Base-by-base conservation (phyloP, 2,797 vertebrate genomes). In the Leptoclinus maculatus region DNA sequence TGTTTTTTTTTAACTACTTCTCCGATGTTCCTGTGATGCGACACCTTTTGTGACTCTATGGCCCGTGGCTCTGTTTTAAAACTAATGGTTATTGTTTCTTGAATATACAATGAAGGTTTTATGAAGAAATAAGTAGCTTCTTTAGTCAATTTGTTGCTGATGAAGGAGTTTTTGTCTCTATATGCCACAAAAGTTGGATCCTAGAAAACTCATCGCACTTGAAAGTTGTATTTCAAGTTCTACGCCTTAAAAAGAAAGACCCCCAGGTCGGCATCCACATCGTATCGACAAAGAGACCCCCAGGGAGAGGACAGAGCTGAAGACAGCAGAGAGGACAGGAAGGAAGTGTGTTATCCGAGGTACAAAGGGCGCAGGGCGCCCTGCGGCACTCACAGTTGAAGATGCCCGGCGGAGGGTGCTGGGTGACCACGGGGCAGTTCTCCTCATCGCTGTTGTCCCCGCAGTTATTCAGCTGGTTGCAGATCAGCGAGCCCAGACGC, bases 391-490 rank as follows among this genome's bases (percentile, higher is more conserved):
- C 93, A 99, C 97, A 97, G 95, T 95, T 97, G 87, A 98, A 98
- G 95, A 98, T 96, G 91, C 96, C 96, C 1, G 97, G 96, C 72
- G 97, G 97, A 76, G 97, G 97, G 86, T 97, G 97, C 91, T 97
- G 97, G 32, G 97, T 98, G 94, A 98, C 97, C 93, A 97, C 94
- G 36, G 97, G 96, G 87, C 97, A 99, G 94, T 98, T 97, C 91
- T 98, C 97, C 94, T 99, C 97, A 92, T 98, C 97, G 79, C 97
- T 98, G 95, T 98, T 98, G 95, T 99, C 97, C 74, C 97, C 97
- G 93, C 98, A 98, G 95, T 98, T 97, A 83, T 98, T 97, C 93
- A 98, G 95, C 91, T 98, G 97, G 95, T 98, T 98, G 95, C 98
- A 99, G 95, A 99, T 96, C 95, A 98, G 91, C 54, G 97, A 98